Conservation (phyloP, 1,140 invertebrate genomes). For the Pseudomyrmex cubaensis region DNA sequence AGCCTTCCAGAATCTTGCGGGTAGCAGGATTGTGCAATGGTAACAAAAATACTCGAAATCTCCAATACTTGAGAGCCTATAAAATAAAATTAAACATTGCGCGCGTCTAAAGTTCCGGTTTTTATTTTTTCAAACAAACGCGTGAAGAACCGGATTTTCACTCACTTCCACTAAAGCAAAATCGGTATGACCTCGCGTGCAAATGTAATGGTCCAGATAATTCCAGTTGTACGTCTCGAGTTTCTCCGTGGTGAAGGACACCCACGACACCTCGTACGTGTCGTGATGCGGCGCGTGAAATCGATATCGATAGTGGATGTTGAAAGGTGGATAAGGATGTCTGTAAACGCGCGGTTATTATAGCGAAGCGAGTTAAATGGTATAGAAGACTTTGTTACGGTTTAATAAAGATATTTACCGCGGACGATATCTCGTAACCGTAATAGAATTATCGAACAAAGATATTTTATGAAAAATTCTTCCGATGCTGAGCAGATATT, state of each 20-base stretch:
- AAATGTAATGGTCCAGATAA: conserved; percentile 98
- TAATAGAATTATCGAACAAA: conserved; percentile 93
- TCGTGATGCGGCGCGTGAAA: conserved; percentile 97
- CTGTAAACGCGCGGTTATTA: conserved; percentile 85
- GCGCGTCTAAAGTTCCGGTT: neutral
- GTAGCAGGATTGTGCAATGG: conserved; percentile 91
- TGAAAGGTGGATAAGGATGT: conserved; percentile 96
- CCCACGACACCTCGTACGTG: conserved; percentile 97
- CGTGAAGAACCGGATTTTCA: neutral
- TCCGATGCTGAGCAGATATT: conserved; percentile 96
- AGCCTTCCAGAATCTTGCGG: conserved; percentile 90
- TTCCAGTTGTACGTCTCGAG: conserved; percentile 99
- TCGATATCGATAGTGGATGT: conserved; percentile 95
- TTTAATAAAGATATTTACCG: conserved; percentile 87
- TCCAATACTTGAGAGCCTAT: conserved; percentile 96
- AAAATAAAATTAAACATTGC: conserved; percentile 36
- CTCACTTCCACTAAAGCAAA: conserved; percentile 93
- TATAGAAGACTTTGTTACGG: neutral
- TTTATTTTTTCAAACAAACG: neutral
- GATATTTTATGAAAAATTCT: conserved; percentile 97
- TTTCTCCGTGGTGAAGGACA: conserved; percentile 97
- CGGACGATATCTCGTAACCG: conserved; percentile 96
- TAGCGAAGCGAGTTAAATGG: neutral
- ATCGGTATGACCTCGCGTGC: conserved; percentile 95
- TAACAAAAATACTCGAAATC: conserved; percentile 95